Conservation (phyloP, 2,113 vertebrate genomes). For the Sceloporus undulatus region DNA sequence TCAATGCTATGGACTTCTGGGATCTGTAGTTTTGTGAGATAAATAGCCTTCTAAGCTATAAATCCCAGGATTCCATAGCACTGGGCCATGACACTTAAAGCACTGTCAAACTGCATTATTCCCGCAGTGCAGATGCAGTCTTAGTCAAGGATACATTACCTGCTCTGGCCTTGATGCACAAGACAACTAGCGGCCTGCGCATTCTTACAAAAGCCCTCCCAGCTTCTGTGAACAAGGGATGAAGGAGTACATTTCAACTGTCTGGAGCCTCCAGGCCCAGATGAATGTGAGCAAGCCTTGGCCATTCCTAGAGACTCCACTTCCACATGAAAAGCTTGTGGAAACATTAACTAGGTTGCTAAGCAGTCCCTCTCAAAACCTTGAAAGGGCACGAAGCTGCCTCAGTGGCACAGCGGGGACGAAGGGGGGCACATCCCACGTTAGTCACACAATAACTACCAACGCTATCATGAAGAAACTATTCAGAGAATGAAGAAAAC, state of each 20-base stretch:
- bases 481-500: neutral
- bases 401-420: too few species aligned
- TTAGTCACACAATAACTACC: neutral
- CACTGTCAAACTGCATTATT: too few species aligned
- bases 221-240: neutral
- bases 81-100: too few species aligned
- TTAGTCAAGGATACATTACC: neutral
- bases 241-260: neutral
- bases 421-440: neutral
- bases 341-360: conserved; percentile 45
- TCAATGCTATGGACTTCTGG: too few species aligned
- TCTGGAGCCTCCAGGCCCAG: neutral
- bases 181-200: neutral
- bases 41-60: too few species aligned
- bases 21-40: too few species aligned
- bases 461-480: neutral
- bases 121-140: too few species aligned
- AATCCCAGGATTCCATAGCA: too few species aligned
- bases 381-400: neutral
- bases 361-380: conserved; percentile 3
- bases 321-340: neutral
- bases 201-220: neutral
- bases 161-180: neutral
- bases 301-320: neutral
- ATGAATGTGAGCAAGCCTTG: neutral